These are phyloP conservation scores for Rhagonycha lutea DNA, from an alignment of 2,888 invertebrate species.

Conservation along the genomic window DNA sequence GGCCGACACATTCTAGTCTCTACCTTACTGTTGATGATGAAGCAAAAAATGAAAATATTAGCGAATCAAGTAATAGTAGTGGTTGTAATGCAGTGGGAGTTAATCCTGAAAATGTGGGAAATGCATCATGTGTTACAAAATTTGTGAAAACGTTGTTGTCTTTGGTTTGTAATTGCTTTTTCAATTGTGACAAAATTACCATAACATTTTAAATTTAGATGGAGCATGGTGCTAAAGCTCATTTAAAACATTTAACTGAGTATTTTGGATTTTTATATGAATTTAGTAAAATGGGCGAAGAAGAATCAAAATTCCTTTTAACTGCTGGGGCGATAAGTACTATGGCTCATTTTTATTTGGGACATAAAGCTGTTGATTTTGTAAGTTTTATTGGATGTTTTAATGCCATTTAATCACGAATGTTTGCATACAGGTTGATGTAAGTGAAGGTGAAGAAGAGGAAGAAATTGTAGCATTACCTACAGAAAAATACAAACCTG, in stretches of 20 bases:
- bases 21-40: conserved; percentile 64
- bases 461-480: conserved; percentile 67
- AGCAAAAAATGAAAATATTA: conserved; percentile 25
- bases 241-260: conserved; percentile 86
- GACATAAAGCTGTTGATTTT: conserved; percentile 76
- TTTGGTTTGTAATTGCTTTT: conserved; percentile 61
- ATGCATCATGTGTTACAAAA: conserved; percentile 87
- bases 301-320: conserved; percentile 86
- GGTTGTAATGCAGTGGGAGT: conserved; percentile 62
- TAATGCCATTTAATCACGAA: neutral
- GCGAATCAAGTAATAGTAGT: conserved; percentile 4
- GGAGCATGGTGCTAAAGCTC: conserved; percentile 86
- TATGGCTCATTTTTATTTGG: conserved; percentile 91
- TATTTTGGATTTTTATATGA: conserved; percentile 91
- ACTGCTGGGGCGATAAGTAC: conserved; percentile 86
- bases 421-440: conserved; percentile 56
- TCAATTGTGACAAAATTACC: neutral
- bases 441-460: conserved; percentile 75
- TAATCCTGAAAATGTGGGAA: conserved; percentile 63
- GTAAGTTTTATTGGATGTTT: conserved; percentile 53
- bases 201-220: conserved; percentile 52
- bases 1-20: conserved; percentile 63
- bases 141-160: conserved; percentile 88
- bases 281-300: conserved; percentile 94
- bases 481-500: conserved; percentile 81